Percentiles rank a stretch among this genome's conserved stretches.
phyloP scores from a whole-genome alignment of 1,140 invertebrate genomes.

The Ceratina calcarata region DNA sequence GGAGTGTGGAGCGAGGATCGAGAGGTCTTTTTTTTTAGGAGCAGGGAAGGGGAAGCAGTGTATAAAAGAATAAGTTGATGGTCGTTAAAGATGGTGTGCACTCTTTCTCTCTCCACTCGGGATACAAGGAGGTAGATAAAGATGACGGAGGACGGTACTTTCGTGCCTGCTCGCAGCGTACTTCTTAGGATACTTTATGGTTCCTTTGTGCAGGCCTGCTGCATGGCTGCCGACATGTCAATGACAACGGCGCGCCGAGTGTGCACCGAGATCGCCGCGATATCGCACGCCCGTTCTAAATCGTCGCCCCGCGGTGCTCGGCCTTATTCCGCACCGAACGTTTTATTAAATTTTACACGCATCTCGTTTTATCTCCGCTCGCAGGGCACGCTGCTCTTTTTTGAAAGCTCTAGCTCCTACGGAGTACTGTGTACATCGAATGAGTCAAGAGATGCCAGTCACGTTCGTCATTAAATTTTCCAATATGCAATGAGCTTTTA shows the following conservation, averaged over 20 bases:
- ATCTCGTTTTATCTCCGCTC: neutral
- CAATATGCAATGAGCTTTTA: too few relatives aligned
- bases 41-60: neutral
- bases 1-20: conserved; percentile 15
- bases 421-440: too few relatives aligned
- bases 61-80: neutral
- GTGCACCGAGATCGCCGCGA: conserved; percentile 47
- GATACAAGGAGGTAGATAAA: conserved; percentile 45
- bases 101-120: conserved; percentile 5
- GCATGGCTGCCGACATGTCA: conserved; percentile 51
- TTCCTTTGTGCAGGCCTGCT: conserved; percentile 60
- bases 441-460: neutral
- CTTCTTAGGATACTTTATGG: conserved; percentile 64
- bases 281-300: conserved; percentile 49
- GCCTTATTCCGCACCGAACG: conserved; percentile 14
- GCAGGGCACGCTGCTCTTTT: too few relatives aligned
- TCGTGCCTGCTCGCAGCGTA: conserved; percentile 57
- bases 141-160: conserved; percentile 55
- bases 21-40: neutral
- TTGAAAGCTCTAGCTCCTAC: too few relatives aligned
- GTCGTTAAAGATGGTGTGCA: conserved; percentile 29
- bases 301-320: conserved; percentile 9
- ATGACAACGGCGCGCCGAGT: conserved; percentile 47
- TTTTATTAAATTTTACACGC: conserved; percentile 16
- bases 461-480: neutral